These are phyloP conservation scores for Empidonax alnorum DNA, from an alignment of 2,113 vertebrate genomes.

Conservation along the genomic window DNA sequence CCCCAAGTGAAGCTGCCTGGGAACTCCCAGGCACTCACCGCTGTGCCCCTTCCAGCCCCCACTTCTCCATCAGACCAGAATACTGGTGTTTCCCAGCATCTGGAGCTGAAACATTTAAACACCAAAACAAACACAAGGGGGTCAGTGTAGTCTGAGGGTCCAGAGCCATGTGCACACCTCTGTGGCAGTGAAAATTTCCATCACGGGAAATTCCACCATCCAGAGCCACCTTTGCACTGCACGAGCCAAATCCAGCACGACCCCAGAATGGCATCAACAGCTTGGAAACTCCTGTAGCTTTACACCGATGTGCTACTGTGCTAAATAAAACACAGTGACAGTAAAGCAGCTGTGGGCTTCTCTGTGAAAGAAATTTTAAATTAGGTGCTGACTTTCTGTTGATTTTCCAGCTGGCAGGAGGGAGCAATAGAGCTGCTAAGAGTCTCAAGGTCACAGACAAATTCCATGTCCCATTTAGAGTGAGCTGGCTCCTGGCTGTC, in stretches of 20 bases:
- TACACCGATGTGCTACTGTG: background rate
- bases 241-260: background rate
- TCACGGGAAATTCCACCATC: background rate
- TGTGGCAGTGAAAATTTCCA: background rate
- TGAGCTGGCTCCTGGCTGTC: background rate
- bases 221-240: background rate
- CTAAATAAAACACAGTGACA: background rate
- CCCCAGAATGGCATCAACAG: background rate
- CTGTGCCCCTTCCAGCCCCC: background rate
- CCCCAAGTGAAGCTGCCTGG: background rate
- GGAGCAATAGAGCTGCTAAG: background rate
- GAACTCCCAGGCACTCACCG: background rate
- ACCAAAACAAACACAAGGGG: background rate
- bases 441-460: conserved; percentile 37
- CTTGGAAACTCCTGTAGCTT: background rate
- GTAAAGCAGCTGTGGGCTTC: background rate
- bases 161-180: background rate
- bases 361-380: background rate
- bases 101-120: background rate
- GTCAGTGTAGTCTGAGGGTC: background rate
- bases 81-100: background rate
- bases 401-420: conserved; percentile 36
- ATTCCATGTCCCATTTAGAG: background rate
- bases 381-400: conserved; percentile 8
- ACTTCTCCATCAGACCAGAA: background rate